Base-by-base conservation (phyloP, 1,140 invertebrate genomes). In the Drosophila neocordata region DNA sequence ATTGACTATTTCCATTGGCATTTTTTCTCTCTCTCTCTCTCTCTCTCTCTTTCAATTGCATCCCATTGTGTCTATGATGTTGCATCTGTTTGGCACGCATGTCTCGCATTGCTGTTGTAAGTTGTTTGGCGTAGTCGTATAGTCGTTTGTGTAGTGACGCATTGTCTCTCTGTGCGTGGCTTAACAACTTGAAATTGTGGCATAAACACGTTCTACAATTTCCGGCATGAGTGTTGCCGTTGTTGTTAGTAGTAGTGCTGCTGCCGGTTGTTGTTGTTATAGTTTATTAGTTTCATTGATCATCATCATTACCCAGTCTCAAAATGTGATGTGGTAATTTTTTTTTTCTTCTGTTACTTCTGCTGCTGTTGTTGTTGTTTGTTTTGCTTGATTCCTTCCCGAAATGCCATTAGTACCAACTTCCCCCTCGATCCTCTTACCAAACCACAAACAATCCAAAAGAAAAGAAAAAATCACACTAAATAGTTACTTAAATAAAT, bases 141-240 rank as follows among this genome's bases (percentile, higher is more conserved):
- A 58, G 73, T 41, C 69, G 81, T 71, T 71, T 31, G 27, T 31
- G 27, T 31, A 31, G 41, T 69, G 74, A 78, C 79, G 72, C 76
- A 78, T 78, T 74, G 73, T 75, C 65, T 71, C 55, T 77, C 61
- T 70, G 74, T 77, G 82, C 82, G 83, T 88, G 82, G 82, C 82
- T 85, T 79, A 85, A 85, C 82, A 85, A 85, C 82, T 87, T 87
- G 83, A 87, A 85, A 85, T 82, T 87, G 82, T 85, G 82, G 82
- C 82, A 85, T 87, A 85, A 85, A 85, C 82, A 85, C 82, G 81
- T 85, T 87, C 82, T 82, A 85, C 82, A 78, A 85, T 85, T 85
- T 85, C 82, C 82, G 82, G 82, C 82, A 85, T 85, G 82, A 82
- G 83, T 87, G 70, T 82, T 87, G 78, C 82, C 67, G 70, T 73